These are phyloP conservation scores for Myotis daubentonii DNA, from an alignment of 2,797 vertebrate genomes.

Conservation along the genomic window DNA sequence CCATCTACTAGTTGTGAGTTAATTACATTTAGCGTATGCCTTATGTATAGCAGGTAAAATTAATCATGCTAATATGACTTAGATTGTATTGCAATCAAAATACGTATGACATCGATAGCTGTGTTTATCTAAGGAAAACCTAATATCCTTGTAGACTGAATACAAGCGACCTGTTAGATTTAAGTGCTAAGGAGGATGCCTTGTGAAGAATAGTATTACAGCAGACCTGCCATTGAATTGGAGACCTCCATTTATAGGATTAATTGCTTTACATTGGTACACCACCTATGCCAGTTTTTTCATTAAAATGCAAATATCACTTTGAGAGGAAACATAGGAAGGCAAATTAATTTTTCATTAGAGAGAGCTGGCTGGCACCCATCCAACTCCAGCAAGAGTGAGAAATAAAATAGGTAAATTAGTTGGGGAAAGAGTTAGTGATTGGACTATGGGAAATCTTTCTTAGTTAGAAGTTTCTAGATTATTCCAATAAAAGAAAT, in stretches of 20 bases:
- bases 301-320: not conserved
- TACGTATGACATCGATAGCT: not conserved
- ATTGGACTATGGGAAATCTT: not conserved
- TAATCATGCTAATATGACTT: not conserved
- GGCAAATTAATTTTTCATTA: not conserved
- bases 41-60: not conserved
- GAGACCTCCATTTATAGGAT: not conserved
- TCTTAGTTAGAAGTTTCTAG: not conserved
- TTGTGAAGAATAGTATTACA: not conserved
- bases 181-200: not conserved
- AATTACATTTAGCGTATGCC: not conserved
- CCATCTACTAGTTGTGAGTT: not conserved
- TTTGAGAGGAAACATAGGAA: slow-evolving; percentile 2
- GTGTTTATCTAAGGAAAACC: not conserved
- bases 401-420: slow-evolving; percentile 17
- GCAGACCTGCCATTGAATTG: not conserved
- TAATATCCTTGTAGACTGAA: not conserved
- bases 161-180: not conserved
- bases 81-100: not conserved
- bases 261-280: not conserved
- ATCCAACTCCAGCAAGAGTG: not conserved
- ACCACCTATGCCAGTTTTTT: not conserved
- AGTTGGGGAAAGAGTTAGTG: not conserved
- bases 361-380: not conserved
- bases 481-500: not conserved